phyloP scores from a whole-genome alignment of 2,888 invertebrate genomes.

The Dioctria linearis region DNA sequence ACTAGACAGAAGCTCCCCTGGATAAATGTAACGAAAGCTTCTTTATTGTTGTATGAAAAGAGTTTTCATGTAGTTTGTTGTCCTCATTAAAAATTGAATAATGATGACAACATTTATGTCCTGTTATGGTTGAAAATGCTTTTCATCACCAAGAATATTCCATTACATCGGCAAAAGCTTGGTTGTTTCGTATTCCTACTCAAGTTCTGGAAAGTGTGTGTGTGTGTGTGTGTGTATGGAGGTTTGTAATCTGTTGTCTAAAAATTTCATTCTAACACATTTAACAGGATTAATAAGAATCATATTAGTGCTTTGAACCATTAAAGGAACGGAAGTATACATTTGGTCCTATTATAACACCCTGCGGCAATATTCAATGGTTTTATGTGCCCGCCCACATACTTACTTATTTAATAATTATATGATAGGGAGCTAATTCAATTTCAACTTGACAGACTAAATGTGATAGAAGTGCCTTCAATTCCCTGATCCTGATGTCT shows the following conservation, averaged over 20 bases:
- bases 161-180: background rate
- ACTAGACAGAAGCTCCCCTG: background rate
- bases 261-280: conserved; percentile 7
- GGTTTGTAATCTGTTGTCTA: background rate
- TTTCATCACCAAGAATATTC: background rate
- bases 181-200: background rate
- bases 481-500: conserved; percentile 7
- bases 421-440: conserved; percentile 29
- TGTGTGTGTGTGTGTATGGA: background rate
- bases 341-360: conserved; percentile 15
- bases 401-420: conserved; percentile 34
- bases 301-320: conserved; percentile 18
- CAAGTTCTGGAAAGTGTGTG: conserved; percentile 24
- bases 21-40: conserved; percentile 11
- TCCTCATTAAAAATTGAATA: conserved; percentile 38
- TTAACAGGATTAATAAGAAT: conserved; percentile 29
- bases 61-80: conserved; percentile 8
- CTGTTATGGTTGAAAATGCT: background rate
- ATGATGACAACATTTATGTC: conserved; percentile 24
- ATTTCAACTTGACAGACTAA: conserved; percentile 11
- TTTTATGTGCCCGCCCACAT: background rate
- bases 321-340: conserved; percentile 26
- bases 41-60: conserved; percentile 7
- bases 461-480: conserved; percentile 15
- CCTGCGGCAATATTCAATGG: conserved; percentile 18